Evolutionary conservation across 2,113 vertebrate species (phyloP).

Genomic region (Epinephelus fuscoguttatus): DNA sequence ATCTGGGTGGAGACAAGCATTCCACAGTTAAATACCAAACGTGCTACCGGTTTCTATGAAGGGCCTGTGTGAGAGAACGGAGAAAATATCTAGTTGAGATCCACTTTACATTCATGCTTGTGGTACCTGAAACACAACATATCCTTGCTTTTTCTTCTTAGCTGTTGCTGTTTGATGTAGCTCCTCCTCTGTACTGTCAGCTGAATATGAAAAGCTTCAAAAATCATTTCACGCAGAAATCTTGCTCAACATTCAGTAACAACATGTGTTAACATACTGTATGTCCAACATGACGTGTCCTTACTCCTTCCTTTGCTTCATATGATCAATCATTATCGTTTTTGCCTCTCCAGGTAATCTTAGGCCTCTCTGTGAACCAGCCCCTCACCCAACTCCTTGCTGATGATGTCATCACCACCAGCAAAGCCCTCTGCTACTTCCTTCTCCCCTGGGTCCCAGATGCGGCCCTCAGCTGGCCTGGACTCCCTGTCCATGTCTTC

Average conservation of each 20-base stretch:
- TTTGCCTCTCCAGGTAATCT: constrained; percentile 66
- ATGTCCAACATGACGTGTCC: not conserved
- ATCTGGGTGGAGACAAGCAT: constrained; percentile 31
- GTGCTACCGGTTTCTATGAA: constrained; percentile 9
- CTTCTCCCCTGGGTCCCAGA: constrained; percentile 10
- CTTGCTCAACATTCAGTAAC: too few species aligned
- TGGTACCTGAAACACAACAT: not conserved
- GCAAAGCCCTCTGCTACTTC: constrained; percentile 1
- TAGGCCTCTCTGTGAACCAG: constrained; percentile 35
- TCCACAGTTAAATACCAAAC: constrained; percentile 29
- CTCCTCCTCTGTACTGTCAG: not conserved
- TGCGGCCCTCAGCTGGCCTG: constrained; percentile 36
- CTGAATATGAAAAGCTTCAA: not conserved
- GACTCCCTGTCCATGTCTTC: constrained; percentile 85
- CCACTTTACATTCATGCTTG: not conserved
- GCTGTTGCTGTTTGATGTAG: not conserved
- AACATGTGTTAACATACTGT: too few species aligned
- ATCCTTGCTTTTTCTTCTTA: not conserved
- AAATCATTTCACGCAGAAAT: too few species aligned
- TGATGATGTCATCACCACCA: constrained; percentile 74
- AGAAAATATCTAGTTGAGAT: not conserved
- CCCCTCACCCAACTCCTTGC: not conserved
- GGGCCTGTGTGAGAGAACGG: not conserved
- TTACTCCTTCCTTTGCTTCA: not conserved
- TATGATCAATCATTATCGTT: not conserved